Evolutionary conservation across 2,113 vertebrate genomes (phyloP).

Genomic region (Puffinus mauretanicus): DNA sequence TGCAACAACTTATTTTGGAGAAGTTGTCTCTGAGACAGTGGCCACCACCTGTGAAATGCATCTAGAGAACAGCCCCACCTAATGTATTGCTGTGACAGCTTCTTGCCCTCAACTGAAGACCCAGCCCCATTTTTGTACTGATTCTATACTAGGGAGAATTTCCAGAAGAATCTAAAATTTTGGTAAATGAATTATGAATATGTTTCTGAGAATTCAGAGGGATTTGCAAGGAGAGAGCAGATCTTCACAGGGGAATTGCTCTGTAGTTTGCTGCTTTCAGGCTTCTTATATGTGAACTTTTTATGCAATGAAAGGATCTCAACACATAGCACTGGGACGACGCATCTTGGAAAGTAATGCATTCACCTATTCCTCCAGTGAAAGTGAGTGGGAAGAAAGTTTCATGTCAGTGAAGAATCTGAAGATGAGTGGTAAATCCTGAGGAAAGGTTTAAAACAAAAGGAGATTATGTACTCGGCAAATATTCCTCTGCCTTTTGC

Average conservation of each 20-base stretch:
- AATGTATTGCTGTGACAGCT: background rate
- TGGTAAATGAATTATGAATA: background rate
- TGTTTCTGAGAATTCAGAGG: background rate
- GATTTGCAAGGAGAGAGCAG: background rate
- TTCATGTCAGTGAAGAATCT: background rate
- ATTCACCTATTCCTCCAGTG: background rate
- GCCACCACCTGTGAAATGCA: background rate
- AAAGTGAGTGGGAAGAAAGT: constrained; percentile 15
- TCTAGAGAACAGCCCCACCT: background rate
- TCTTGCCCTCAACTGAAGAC: background rate
- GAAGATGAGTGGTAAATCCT: constrained; percentile 30
- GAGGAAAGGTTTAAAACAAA: background rate
- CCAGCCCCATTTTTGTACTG: background rate
- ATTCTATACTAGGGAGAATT: background rate
- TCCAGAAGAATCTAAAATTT: background rate
- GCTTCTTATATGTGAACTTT: background rate
- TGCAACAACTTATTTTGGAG: background rate
- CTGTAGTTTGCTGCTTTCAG: background rate
- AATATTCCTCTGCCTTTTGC: background rate
- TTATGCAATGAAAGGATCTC: background rate
- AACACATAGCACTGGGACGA: background rate
- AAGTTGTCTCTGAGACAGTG: background rate
- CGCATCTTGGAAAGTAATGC: background rate
- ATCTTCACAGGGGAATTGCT: background rate
- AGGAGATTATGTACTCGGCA: background rate